A percentile compares a stretch with the other conserved stretches of the same genome.
These are phyloP conservation scores for Ophion ellenae DNA, from an alignment of 2,888 invertebrate genomes.

Conservation along the genomic window DNA sequence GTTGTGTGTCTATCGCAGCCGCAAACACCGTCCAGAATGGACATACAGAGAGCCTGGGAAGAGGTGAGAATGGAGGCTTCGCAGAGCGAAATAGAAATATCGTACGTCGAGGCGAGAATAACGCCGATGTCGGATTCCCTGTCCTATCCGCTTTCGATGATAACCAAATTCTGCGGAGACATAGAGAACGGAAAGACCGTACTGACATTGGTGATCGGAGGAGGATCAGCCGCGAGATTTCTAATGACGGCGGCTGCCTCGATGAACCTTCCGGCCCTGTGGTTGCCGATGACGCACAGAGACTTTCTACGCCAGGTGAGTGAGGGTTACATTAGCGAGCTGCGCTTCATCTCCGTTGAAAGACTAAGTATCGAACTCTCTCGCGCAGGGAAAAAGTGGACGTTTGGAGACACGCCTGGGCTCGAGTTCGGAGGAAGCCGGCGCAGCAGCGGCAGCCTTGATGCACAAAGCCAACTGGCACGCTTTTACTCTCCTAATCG, in stretches of 20 bases:
- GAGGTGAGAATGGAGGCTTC: constrained; percentile 78
- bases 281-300: constrained; percentile 81
- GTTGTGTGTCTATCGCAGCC: constrained; percentile 80
- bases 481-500: constrained; percentile 81
- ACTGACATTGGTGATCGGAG: constrained; percentile 79
- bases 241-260: constrained; percentile 80
- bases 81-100: constrained; percentile 80
- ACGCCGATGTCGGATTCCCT: constrained; percentile 75
- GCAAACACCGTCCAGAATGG: constrained; percentile 75
- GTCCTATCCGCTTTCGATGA: constrained; percentile 77
- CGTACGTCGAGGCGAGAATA: constrained; percentile 78
- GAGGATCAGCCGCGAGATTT: constrained; percentile 81
- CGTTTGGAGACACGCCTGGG: constrained; percentile 80
- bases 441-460: constrained; percentile 80
- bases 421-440: constrained; percentile 80
- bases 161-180: constrained; percentile 80
- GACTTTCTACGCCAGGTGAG: constrained; percentile 81
- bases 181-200: constrained; percentile 79
- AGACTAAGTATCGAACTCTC: neutral
- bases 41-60: constrained; percentile 81
- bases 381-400: constrained; percentile 77
- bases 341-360: neutral
- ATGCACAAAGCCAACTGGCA: constrained; percentile 83
- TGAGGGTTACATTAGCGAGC: neutral
- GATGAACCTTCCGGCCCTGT: constrained; percentile 80